phyloP scores from a whole-genome alignment of 2,797 vertebrate species.

The Crypturellus tataupa region DNA sequence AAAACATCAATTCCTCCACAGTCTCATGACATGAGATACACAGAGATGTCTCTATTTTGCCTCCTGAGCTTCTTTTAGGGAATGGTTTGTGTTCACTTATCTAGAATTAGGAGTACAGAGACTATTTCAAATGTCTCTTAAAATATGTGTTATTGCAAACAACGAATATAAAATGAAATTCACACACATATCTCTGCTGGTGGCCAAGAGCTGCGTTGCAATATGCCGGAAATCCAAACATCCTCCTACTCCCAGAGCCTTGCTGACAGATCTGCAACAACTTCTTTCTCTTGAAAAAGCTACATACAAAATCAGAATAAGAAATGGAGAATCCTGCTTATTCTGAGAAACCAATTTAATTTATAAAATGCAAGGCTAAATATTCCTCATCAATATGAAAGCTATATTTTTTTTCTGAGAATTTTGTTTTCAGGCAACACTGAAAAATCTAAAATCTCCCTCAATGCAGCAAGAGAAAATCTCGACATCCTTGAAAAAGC shows the following conservation, averaged over 20 bases:
- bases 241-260: conserved; percentile 76
- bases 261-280: conserved; percentile 78
- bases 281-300: conserved; percentile 73
- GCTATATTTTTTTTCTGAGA: conserved; percentile 6
- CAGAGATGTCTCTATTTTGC: neutral
- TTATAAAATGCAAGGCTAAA: conserved; percentile 17
- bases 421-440: neutral
- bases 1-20: neutral
- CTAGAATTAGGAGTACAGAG: conserved; percentile 39
- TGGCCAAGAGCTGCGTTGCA: conserved; percentile 76
- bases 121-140: conserved; percentile 59
- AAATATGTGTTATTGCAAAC: conserved; percentile 69
- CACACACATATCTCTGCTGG: conserved; percentile 76
- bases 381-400: neutral
- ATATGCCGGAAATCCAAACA: conserved; percentile 79
- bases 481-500: conserved; percentile 7
- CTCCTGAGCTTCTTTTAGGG: neutral
- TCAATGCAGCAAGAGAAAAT: neutral
- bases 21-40: neutral
- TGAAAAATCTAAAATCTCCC: neutral
- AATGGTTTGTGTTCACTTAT: conserved; percentile 41
- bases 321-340: conserved; percentile 45
- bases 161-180: conserved; percentile 74
- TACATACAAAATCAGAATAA: conserved; percentile 61
- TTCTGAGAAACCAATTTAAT: conserved; percentile 38